Percentiles rank a stretch among this genome's conserved stretches.
Conservation (phyloP, 2,113 vertebrate species). For the Xiphias gladius region DNA sequence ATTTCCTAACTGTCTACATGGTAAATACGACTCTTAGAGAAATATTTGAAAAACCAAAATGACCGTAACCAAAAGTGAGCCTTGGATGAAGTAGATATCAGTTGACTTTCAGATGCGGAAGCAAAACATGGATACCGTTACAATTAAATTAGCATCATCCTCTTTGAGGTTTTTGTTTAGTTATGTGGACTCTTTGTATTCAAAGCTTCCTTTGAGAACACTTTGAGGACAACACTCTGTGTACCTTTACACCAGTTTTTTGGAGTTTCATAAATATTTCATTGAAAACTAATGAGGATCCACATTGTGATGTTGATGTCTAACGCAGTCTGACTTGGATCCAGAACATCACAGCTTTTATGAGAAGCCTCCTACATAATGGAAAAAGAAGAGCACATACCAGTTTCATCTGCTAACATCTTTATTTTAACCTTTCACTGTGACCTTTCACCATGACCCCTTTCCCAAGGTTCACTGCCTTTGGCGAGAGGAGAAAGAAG, state of each 20-base stretch:
- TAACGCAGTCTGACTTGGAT: constrained; percentile 27
- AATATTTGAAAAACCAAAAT: constrained; percentile 2
- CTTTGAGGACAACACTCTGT: neutral
- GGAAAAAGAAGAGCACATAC: constrained; percentile 42
- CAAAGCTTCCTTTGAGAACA: neutral
- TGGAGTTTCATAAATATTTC: neutral
- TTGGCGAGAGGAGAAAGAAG: constrained; percentile 31
- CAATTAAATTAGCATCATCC: neutral
- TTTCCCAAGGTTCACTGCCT: constrained; percentile 52
- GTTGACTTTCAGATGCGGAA: neutral
- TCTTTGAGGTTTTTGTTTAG: neutral
- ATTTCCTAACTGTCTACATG: neutral
- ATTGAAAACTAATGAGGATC: neutral
- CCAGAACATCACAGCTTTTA: constrained; percentile 12
- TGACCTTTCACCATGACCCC: constrained; percentile 62
- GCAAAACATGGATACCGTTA: neutral
- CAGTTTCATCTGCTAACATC: constrained; percentile 15
- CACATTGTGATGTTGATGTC: neutral
- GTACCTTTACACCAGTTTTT: neutral
- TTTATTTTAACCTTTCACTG: constrained; percentile 28
- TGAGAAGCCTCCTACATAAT: constrained; percentile 45
- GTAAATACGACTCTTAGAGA: neutral
- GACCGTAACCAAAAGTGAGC: neutral
- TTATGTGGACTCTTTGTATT: neutral
- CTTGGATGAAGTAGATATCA: neutral